Conservation (phyloP, 2,113 vertebrate genomes). For the Catharus minimus region DNA sequence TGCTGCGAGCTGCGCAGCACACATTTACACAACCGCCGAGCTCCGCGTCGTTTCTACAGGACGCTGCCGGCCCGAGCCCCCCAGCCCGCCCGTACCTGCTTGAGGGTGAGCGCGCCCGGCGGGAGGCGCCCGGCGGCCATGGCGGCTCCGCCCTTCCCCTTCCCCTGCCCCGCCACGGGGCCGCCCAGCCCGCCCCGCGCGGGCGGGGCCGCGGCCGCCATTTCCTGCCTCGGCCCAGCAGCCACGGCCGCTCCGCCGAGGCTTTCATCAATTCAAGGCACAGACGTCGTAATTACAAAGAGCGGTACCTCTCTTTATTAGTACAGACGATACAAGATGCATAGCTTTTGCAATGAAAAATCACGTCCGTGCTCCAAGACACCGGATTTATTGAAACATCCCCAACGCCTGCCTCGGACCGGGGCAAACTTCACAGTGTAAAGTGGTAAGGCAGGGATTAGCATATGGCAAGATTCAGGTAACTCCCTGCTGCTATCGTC, state of each 20-base stretch:
- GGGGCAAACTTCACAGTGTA: constrained; percentile 75
- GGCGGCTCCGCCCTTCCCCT: neutral
- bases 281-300: constrained; percentile 25
- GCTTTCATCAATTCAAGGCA: neutral
- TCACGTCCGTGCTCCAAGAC: constrained; percentile 55
- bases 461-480: neutral
- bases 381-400: constrained; percentile 8
- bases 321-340: constrained; percentile 71
- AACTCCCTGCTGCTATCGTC: neutral
- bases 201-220: neutral
- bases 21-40: rapidly evolving
- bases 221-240: rapidly evolving
- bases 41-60: rapidly evolving
- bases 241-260: rapidly evolving
- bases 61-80: rapidly evolving
- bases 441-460: neutral
- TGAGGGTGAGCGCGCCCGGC: constrained; percentile 65
- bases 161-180: neutral
- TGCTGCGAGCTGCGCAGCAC: neutral
- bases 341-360: constrained; percentile 70
- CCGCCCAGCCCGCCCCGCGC: neutral
- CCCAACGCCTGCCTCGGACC: constrained; percentile 42
- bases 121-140: constrained; percentile 76
- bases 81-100: constrained; percentile 74
- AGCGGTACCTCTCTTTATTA: constrained; percentile 70